Evolutionary conservation across 2,888 invertebrate genomes (phyloP).

Genomic region (Aleiodes alternator): DNA sequence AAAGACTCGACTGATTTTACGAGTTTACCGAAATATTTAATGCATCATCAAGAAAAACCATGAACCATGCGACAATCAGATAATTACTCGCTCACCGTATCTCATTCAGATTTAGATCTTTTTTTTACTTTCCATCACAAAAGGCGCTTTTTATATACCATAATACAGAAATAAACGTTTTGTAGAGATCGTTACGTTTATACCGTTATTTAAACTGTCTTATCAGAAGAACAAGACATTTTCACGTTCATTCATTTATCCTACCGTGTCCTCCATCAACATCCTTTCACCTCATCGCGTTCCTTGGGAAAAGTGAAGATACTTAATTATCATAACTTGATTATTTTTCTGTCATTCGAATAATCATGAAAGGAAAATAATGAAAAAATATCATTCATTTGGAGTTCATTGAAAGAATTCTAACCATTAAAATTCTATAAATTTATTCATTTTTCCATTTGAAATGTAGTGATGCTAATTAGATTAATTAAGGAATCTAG

Average conservation of each 20-base stretch:
- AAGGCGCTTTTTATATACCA: not conserved
- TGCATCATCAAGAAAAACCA: constrained; percentile 7
- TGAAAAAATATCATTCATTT: not conserved
- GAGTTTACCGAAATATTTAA: too few relatives aligned
- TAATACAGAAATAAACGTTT: constrained; percentile 14
- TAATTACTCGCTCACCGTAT: constrained; percentile 56
- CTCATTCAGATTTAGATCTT: constrained; percentile 62
- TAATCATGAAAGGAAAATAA: not conserved
- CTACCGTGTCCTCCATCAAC: not conserved
- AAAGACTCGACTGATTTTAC: too few relatives aligned
- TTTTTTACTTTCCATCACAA: not conserved
- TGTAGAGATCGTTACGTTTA: constrained; percentile 7
- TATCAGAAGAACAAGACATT: constrained; percentile 7
- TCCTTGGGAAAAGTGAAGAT: constrained; percentile 42
- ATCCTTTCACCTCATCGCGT: constrained; percentile 25
- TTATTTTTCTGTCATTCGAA: constrained; percentile 14
- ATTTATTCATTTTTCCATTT: too few relatives aligned
- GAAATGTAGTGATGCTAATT: too few relatives aligned
- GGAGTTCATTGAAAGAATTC: too few relatives aligned
- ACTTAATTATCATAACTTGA: constrained; percentile 1
- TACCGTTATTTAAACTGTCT: constrained; percentile 20
- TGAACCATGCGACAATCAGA: constrained; percentile 50
- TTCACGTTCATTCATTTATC: constrained; percentile 27
- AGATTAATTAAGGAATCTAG: too few relatives aligned
- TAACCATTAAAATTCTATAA: too few relatives aligned